Evolutionary conservation across 1,140 invertebrate genomes (phyloP).

Genomic region (Apis florea): DNA sequence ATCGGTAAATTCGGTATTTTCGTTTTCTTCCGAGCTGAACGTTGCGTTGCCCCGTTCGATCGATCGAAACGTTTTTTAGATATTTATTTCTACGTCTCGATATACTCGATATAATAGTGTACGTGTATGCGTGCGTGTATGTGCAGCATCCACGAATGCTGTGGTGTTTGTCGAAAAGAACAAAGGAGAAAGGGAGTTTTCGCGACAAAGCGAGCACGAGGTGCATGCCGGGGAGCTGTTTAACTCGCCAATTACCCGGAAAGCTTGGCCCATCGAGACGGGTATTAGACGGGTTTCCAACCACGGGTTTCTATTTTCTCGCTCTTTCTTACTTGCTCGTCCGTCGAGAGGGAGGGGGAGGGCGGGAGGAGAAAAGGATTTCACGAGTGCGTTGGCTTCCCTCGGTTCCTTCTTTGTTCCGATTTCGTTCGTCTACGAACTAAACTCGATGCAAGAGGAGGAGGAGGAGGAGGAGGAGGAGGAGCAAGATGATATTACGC

Average conservation of each 20-base stretch:
- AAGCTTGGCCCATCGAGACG: conserved; percentile 61
- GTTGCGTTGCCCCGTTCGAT: too few relatives aligned
- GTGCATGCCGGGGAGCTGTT: conserved; percentile 64
- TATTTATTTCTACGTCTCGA: too few relatives aligned
- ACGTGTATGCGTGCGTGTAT: too few relatives aligned
- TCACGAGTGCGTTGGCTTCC: conserved; percentile 1
- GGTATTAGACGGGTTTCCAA: conserved; percentile 57
- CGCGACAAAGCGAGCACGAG: background rate
- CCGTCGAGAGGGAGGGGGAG: background rate
- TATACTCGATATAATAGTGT: too few relatives aligned
- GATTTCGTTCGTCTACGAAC: conserved; percentile 34
- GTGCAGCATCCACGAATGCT: too few relatives aligned
- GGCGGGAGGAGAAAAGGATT: conserved; percentile 6
- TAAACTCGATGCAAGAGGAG: conserved; percentile 62
- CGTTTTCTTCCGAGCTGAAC: too few relatives aligned
- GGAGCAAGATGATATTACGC: conserved; percentile 66
- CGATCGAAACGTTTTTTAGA: too few relatives aligned
- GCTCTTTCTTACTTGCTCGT: background rate
- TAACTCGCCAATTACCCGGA: conserved; percentile 72
- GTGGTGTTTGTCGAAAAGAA: background rate
- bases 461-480: conserved; percentile 5
- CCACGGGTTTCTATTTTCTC: conserved; percentile 8
- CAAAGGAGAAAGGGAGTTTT: background rate
- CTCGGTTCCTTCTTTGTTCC: background rate
- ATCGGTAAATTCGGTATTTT: background rate